These are phyloP conservation scores for Falco cherrug DNA, from an alignment of 2,797 vertebrate species.

Conservation along the genomic window DNA sequence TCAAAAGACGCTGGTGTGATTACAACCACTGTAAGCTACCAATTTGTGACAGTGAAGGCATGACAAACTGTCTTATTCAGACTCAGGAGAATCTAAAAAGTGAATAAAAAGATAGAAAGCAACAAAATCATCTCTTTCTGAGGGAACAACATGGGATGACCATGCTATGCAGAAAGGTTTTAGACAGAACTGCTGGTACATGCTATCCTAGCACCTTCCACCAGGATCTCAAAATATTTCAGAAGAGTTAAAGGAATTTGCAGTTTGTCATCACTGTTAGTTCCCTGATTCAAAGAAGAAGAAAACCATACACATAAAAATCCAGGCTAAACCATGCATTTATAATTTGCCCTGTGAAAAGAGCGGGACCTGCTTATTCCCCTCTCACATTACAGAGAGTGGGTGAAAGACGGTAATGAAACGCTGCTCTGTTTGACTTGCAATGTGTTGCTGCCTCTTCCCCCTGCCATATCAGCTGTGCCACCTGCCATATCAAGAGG, in stretches of 20 bases:
- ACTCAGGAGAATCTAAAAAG: conserved; percentile 37
- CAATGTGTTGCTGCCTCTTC: background rate
- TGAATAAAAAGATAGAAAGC: conserved; percentile 53
- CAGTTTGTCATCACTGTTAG: background rate
- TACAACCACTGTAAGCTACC: conserved; percentile 17
- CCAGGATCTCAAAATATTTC: background rate
- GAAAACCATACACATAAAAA: background rate
- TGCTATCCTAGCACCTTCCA: background rate
- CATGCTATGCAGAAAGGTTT: conserved; percentile 13
- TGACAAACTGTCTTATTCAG: conserved; percentile 31
- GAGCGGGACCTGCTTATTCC: background rate
- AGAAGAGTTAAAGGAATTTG: background rate
- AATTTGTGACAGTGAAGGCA: conserved; percentile 15
- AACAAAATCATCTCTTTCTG: conserved; percentile 29
- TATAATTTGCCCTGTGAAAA: background rate
- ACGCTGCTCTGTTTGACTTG: background rate
- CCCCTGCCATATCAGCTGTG: background rate
- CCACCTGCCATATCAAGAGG: conserved; percentile 53
- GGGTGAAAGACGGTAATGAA: background rate
- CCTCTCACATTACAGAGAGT: background rate
- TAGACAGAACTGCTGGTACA: background rate
- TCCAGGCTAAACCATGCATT: background rate
- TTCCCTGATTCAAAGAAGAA: background rate
- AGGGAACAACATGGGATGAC: conserved; percentile 32
- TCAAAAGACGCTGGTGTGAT: conserved; percentile 43